Percentiles rank a stretch among this genome's conserved stretches.
Evolutionary conservation across 2,888 invertebrate genomes (phyloP).

Genomic region (Lasioglossum villosulum): DNA sequence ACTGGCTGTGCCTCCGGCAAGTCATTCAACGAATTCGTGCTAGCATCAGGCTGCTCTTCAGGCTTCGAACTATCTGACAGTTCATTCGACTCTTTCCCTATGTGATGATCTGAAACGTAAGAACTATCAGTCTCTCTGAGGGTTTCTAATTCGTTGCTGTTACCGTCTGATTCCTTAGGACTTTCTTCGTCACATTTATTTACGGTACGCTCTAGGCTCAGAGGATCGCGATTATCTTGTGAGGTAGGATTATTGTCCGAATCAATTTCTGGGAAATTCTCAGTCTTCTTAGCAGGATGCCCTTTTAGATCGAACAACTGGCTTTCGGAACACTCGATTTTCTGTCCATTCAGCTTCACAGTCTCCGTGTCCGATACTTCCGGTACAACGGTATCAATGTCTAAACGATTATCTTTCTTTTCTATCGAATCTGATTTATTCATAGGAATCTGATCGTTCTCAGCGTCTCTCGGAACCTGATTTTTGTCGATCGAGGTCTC

Average conservation of each 20-base stretch:
- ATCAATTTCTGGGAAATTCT: neutral
- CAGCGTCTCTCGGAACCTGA: neutral
- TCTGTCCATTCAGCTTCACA: neutral
- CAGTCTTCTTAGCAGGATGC: neutral
- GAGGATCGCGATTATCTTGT: constrained; percentile 28
- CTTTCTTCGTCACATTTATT: constrained; percentile 36
- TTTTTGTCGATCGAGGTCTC: neutral
- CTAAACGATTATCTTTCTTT: neutral
- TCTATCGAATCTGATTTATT: neutral
- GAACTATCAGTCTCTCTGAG: constrained; percentile 19
- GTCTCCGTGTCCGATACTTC: neutral
- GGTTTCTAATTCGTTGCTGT: constrained; percentile 6
- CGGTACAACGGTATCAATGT: neutral
- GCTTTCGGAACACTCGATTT: neutral
- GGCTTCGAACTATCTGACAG: neutral
- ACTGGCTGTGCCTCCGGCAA: neutral
- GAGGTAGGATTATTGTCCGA: neutral
- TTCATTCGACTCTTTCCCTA: neutral
- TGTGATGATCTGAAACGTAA: neutral
- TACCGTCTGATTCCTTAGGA: constrained; percentile 19
- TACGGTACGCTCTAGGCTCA: constrained; percentile 49
- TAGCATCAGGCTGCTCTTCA: neutral
- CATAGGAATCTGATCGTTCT: neutral
- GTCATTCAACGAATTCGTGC: neutral
- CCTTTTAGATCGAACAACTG: neutral